These are phyloP conservation scores for Orthosia cruda DNA, from an alignment of 2,888 invertebrate species.

Conservation along the genomic window DNA sequence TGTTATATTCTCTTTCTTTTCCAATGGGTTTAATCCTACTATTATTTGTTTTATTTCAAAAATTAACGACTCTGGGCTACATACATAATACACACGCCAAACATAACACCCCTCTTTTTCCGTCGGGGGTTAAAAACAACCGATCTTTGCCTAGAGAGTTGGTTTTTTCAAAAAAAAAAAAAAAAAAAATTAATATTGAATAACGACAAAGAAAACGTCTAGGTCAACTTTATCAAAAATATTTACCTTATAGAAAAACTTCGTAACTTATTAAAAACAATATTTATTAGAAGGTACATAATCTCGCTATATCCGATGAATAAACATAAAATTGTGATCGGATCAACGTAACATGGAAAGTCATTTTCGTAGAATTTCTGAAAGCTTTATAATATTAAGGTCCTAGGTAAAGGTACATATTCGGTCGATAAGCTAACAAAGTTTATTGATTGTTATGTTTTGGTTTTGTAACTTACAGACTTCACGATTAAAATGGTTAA, in stretches of 20 bases:
- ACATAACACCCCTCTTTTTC: too few species aligned
- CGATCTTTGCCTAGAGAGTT: too few species aligned
- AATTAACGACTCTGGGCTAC: too few species aligned
- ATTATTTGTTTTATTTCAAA: too few species aligned
- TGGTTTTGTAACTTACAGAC: neutral
- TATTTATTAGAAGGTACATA: conserved; percentile 6
- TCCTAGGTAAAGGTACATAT: neutral
- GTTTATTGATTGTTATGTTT: neutral
- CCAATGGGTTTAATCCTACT: too few species aligned
- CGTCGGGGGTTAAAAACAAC: too few species aligned
- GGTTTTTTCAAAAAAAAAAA: too few species aligned
- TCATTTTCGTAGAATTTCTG: conserved; percentile 9
- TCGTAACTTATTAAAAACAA: conserved; percentile 17
- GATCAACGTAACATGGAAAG: conserved; percentile 13
- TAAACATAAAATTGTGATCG: conserved; percentile 26
- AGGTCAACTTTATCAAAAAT: neutral
- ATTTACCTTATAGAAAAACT: neutral
- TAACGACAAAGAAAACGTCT: too few species aligned
- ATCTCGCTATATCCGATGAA: neutral
- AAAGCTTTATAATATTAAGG: conserved; percentile 16
- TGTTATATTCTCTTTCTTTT: too few species aligned
- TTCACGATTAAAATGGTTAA: too few species aligned
- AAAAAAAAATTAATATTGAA: too few species aligned
- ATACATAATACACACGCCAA: too few species aligned
- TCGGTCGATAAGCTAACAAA: neutral